Conservation (phyloP, 2,113 vertebrate genomes). For the Trematomus loennbergii region DNA sequence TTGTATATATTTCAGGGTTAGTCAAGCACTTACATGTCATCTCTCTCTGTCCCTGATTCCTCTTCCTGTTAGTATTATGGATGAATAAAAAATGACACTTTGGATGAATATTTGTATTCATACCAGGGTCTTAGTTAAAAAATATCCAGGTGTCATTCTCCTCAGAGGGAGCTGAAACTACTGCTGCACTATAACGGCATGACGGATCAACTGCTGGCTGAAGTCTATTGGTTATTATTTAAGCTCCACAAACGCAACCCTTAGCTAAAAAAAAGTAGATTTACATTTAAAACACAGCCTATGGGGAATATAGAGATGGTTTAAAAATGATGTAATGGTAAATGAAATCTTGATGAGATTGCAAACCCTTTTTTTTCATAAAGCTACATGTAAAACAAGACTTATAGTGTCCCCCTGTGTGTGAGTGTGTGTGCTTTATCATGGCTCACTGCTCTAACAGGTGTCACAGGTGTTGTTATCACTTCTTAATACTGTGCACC, state of each 20-base stretch:
- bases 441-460: conserved; percentile 1
- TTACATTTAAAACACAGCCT: conserved; percentile 3
- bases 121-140: not conserved
- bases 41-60: not conserved
- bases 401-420: not conserved
- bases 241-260: conserved; percentile 58
- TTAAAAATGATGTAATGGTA: conserved; percentile 20
- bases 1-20: not conserved
- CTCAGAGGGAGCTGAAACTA: not conserved
- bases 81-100: not conserved
- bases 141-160: not conserved
- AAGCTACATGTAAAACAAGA: not conserved
- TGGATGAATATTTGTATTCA: conserved; percentile 2
- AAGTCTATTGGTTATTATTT: not conserved
- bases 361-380: not conserved
- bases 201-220: conserved; percentile 1
- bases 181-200: not conserved
- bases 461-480: conserved; percentile 9
- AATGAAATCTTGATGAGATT: conserved; percentile 8
- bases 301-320: conserved; percentile 23
- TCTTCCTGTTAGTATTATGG: not conserved
- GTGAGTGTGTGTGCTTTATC: not conserved
- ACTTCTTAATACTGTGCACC: not conserved
- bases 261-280: conserved; percentile 64
- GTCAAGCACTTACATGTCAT: not conserved